phyloP scores from a whole-genome alignment of 2,888 invertebrate species.

The Eristalis tenax region DNA sequence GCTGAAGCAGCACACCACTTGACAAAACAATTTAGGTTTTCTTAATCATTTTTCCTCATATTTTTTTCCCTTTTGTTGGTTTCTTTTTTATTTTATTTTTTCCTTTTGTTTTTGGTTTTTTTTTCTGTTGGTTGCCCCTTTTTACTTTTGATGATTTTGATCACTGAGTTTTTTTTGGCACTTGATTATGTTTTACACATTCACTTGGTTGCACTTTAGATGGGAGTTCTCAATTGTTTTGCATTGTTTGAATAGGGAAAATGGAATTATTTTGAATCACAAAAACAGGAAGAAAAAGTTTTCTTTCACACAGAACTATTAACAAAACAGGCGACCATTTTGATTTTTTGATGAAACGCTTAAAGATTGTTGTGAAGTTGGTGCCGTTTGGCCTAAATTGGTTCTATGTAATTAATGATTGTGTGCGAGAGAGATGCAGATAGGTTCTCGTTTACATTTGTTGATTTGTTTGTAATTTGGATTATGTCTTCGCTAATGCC shows the following conservation, averaged over 20 bases:
- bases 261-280: slow-evolving; percentile 54
- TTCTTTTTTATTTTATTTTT: slow-evolving; percentile 5
- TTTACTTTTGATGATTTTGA: slow-evolving; percentile 53
- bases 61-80: slow-evolving; percentile 39
- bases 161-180: slow-evolving; percentile 49
- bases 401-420: not conserved
- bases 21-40: slow-evolving; percentile 47
- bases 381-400: not conserved
- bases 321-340: slow-evolving; percentile 74
- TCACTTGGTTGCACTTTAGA: slow-evolving; percentile 46
- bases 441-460: not conserved
- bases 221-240: slow-evolving; percentile 49
- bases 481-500: slow-evolving; percentile 9
- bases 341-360: slow-evolving; percentile 71
- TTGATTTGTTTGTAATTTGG: slow-evolving; percentile 1
- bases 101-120: slow-evolving; percentile 31
- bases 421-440: slow-evolving; percentile 7
- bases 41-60: slow-evolving; percentile 39
- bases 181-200: slow-evolving; percentile 58
- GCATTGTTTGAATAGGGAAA: slow-evolving; percentile 54
- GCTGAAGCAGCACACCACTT: slow-evolving; percentile 49
- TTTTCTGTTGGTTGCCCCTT: slow-evolving; percentile 31
- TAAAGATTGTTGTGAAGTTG: slow-evolving; percentile 64
- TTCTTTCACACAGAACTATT: slow-evolving; percentile 67
- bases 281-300: slow-evolving; percentile 61